A percentile compares a stretch with the other conserved stretches of the same genome.
These are phyloP conservation scores for Pentamera pediparva DNA, from an alignment of 53 echinoderm and acorn worm species.

Conservation along the genomic window DNA sequence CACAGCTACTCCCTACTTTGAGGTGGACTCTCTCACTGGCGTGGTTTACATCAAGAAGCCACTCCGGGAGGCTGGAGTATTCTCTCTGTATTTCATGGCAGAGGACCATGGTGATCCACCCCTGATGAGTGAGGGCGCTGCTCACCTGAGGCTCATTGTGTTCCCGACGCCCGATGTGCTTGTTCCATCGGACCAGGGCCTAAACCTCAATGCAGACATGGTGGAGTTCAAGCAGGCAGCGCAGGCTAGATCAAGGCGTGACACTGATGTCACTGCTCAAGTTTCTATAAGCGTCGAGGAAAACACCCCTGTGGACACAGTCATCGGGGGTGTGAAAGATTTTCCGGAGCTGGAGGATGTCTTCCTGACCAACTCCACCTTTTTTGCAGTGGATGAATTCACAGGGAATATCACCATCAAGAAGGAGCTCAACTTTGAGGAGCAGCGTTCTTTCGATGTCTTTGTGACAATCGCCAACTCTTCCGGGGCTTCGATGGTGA, in stretches of 20 bases:
- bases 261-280: constrained; percentile 24
- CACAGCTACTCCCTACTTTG: constrained; percentile 37
- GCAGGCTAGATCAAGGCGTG: constrained; percentile 48
- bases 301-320: constrained; percentile 19
- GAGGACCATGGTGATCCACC: constrained; percentile 60
- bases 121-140: constrained; percentile 32
- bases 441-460: constrained; percentile 28
- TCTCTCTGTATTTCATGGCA: constrained; percentile 47
- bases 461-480: constrained; percentile 55
- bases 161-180: constrained; percentile 56
- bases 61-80: constrained; percentile 29
- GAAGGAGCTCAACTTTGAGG: constrained; percentile 50
- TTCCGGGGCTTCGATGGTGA: constrained; percentile 25
- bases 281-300: constrained; percentile 39
- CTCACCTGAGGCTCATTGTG: constrained; percentile 49
- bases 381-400: constrained; percentile 55
- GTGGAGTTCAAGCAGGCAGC: constrained; percentile 36
- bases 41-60: constrained; percentile 28
- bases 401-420: constrained; percentile 60
- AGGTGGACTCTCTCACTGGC: constrained; percentile 42
- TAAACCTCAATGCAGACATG: no score
- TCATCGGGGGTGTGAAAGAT: constrained; percentile 29
- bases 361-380: constrained; percentile 25
- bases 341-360: constrained; percentile 42
- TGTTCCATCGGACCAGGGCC: constrained; percentile 30